Conservation (phyloP, 37 sponge, comb jelly and placozoan genomes). For the Bolinopsis microptera region DNA sequence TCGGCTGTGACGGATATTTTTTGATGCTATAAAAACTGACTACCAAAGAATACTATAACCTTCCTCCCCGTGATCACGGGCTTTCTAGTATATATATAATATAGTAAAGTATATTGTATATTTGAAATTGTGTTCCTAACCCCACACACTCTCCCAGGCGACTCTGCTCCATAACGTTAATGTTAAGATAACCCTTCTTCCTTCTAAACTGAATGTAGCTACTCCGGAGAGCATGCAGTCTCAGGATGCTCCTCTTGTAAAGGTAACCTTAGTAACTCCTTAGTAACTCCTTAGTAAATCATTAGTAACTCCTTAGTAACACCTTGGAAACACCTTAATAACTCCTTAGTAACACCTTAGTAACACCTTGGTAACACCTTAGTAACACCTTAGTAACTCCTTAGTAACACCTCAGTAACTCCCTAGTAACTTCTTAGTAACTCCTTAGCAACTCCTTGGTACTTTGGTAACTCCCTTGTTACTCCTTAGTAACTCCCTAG, state of each 20-base stretch:
- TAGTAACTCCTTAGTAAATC: neutral
- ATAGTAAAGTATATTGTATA: too few relatives aligned
- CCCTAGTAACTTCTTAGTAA: neutral
- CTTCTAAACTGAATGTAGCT: neutral
- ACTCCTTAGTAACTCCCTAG: neutral
- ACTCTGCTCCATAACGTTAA: neutral
- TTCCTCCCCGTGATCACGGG: too few relatives aligned
- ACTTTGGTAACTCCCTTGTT: neutral
- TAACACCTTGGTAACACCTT: neutral
- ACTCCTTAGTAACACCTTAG: neutral
- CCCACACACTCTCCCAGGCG: neutral
- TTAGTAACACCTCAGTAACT: neutral
- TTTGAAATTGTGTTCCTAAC: too few relatives aligned
- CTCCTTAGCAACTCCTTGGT: neutral
- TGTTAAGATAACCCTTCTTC: neutral
- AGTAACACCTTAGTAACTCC: neutral
- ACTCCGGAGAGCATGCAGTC: constrained; percentile 13
- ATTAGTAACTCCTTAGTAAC: neutral
- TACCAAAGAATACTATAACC: too few relatives aligned
- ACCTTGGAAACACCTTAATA: neutral
- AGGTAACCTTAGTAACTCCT: constrained; percentile 4
- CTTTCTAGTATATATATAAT: too few relatives aligned
- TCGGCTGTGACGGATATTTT: too few relatives aligned
- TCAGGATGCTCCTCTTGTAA: constrained; percentile 7
- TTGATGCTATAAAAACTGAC: too few relatives aligned